Percentiles rank a stretch among this genome's conserved stretches.
phyloP scores from a whole-genome alignment of 2,797 vertebrate genomes.

The Acanthornis magna region DNA sequence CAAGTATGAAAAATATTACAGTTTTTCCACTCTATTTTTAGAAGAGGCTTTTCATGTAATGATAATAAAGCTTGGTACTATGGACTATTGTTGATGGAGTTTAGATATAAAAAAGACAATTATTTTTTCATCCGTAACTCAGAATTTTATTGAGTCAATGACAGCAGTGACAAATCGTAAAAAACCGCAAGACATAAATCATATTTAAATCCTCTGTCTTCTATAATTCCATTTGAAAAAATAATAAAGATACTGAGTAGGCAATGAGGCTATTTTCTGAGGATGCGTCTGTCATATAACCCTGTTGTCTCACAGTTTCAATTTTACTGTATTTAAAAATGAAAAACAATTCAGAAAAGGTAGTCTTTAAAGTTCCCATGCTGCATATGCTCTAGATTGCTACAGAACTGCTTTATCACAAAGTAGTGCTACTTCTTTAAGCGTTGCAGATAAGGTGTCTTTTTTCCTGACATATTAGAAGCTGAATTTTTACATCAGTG shows the following conservation, averaged over 20 bases:
- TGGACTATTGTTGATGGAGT: neutral
- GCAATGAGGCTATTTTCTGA: neutral
- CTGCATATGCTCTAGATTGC: neutral
- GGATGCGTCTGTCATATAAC: neutral
- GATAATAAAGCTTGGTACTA: neutral
- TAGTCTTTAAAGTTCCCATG: neutral
- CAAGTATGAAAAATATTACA: neutral
- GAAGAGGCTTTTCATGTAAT: neutral
- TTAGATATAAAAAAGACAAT: neutral
- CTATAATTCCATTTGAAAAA: neutral
- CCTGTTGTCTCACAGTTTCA: neutral
- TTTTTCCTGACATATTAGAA: neutral
- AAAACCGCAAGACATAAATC: neutral
- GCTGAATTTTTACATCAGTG: neutral
- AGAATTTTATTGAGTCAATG: neutral
- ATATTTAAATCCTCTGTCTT: slow-evolving; percentile 3
- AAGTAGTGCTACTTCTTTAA: neutral
- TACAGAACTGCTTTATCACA: neutral
- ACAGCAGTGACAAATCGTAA: neutral
- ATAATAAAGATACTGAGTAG: neutral
- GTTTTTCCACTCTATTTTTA: neutral
- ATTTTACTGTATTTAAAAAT: neutral
- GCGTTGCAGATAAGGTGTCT: neutral
- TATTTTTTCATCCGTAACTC: neutral
- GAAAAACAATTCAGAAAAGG: neutral